Evolutionary conservation across 2,113 vertebrate genomes (phyloP), one percentile per base, ranked within the genome.

Genomic region (Oenanthe melanoleuca): DNA sequence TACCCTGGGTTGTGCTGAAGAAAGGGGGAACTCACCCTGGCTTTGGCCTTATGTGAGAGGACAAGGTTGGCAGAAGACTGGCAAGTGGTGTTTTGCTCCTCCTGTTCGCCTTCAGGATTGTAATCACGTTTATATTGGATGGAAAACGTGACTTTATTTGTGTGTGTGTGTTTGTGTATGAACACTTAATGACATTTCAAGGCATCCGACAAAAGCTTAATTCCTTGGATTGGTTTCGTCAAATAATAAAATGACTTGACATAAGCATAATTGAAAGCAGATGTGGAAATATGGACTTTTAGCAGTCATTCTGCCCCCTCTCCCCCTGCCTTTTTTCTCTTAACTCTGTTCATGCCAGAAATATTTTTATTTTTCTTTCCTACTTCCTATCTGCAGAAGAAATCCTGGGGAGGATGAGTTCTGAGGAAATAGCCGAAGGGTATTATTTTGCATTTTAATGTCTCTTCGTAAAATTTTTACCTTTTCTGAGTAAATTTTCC

Each of bases 241-340:
- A 98, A 98, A 98, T 96, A 97, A 97, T 97, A 97, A 97, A 98
- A 97, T 96, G 94, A 97, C 95, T 98, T 98, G 97, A 98, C 96
- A 97, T 97, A 97, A 97, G 94, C 82, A 77, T 97, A 97, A 98
- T 97, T 97, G 97, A 97, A 98, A 98, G 80, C 98, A 98, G 96
- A 97, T 98, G 98, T 97, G 80, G 89, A 97, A 96, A 97, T 96
- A 96, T 77, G 94, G 89, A 97, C 60, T 97, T 97, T 86, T 92
- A 95, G 88, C 75, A 93, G 77, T 96, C 94, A 95, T 95, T 95
- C 80, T 97, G 10, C 42, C 9, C 65, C n/a, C 37, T 23, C 22
- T 1, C 8, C 4, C 34, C 10, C 10, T 0, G 6, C 5, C 38
- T 42, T 61, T 83, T 95, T 92, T 83, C 80, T 74, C 64, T 88